phyloP scores from a whole-genome alignment of 2,888 invertebrate species.

The Amitus sp. region DNA sequence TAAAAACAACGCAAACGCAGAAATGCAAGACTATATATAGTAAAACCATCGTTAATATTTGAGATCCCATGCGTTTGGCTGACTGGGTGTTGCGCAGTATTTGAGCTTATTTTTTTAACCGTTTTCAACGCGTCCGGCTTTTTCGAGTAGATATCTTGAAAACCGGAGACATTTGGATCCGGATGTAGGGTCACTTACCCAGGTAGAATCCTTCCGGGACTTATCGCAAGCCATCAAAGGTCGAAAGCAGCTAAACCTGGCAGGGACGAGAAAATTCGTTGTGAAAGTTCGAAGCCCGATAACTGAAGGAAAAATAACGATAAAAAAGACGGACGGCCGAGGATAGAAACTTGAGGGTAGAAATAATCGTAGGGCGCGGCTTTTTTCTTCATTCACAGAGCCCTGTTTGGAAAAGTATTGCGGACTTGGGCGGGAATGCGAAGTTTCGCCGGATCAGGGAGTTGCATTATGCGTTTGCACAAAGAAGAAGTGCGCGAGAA shows the following conservation, averaged over 20 bases:
- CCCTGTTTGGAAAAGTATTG: slow-evolving; percentile 75
- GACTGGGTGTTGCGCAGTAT: no score
- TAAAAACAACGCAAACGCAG: no score
- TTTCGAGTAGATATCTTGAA: no score
- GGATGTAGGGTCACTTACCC: no score
- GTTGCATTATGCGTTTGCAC: slow-evolving; percentile 73
- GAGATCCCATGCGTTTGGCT: no score
- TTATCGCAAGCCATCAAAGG: background rate
- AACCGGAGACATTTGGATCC: no score
- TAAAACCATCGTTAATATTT: no score
- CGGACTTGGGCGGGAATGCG: slow-evolving; percentile 74
- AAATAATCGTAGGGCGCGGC: background rate
- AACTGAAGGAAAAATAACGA: background rate
- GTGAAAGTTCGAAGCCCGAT: background rate
- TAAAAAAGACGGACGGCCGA: background rate
- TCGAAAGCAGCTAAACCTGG: background rate
- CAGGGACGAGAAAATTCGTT: background rate
- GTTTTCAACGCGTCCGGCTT: no score
- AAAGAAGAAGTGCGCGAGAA: slow-evolving; percentile 68
- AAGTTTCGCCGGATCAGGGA: slow-evolving; percentile 65
- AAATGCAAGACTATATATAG: no score
- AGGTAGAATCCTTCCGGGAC: background rate
- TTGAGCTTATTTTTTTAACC: no score
- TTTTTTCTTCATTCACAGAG: slow-evolving; percentile 65
- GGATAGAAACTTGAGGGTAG: background rate